Evolutionary conservation across 1,140 invertebrate species (phyloP), one percentile per base, ranked within the genome.

Genomic region (Panonychus citri): DNA sequence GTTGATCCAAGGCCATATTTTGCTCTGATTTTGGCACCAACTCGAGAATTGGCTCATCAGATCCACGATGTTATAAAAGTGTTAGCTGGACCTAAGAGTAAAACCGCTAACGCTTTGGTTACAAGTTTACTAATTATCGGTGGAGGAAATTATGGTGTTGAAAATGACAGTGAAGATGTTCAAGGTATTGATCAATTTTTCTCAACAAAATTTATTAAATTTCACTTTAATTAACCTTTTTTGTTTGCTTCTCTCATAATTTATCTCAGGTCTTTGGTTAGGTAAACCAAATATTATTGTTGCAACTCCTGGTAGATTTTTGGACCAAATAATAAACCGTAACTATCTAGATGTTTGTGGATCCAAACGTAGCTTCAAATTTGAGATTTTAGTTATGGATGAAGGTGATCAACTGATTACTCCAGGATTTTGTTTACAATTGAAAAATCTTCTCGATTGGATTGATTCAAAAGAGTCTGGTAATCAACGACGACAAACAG

Each of bases 1-100:
- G 81, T 90, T 66, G 88, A 89, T 66, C 90, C 91, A 0, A 88
- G 89, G 69, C 83, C 87, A 57, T 83, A 96, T 64, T 97, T 85
- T 77, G 88, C 88, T 28, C 72, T 97, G n/a, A 73, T 97, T 40
- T 71, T 98, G 17, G 94, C 91, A 34, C 93, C 94, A 26, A 97
- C 91, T 21, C 81, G 93, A 70, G 93, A 97, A 72, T 69, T 97
- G 59, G 90, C 90, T 5, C 70, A 69, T 56, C 74, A 76, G 63
- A 75, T 76, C 40, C 66, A 67, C 24, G 70, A 76, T 60, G 55
- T 62, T 26, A 53, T 62, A 7, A 34, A 39, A 52, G 46, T 55
- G 12, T 27, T 62, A 3, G 62, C 60, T 19, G 50, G 56, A 3
- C 5, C 49, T 2, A 21, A 28, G 7, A 21, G 25, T 21, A 30